A percentile compares a stretch with the other conserved stretches of the same genome.
Evolutionary conservation across 2,888 invertebrate genomes (phyloP).

Genomic region (Pollenia labialis): DNA sequence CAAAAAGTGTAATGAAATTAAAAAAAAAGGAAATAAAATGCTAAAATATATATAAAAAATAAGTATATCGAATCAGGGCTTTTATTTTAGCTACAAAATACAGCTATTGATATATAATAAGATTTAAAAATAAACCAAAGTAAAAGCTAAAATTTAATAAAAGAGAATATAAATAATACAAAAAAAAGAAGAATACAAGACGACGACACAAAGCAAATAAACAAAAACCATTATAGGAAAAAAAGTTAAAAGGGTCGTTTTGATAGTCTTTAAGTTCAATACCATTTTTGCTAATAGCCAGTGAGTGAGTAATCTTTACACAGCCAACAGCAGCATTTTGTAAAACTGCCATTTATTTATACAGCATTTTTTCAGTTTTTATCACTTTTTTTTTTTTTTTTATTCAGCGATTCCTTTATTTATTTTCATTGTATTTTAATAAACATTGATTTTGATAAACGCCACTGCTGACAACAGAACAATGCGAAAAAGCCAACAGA

Average conservation of each 20-base stretch:
- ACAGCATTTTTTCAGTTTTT: not conserved
- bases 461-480: constrained; percentile 43
- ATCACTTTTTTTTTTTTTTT: not conserved
- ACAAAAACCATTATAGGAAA: constrained; percentile 1
- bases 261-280: constrained; percentile 66
- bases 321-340: constrained; percentile 32
- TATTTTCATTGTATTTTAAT: constrained; percentile 67
- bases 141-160: constrained; percentile 45
- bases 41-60: not conserved
- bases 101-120: constrained; percentile 65
- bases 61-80: not conserved
- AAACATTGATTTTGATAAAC: constrained; percentile 69
- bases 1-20: constrained; percentile 35
- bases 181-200: not conserved
- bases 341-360: constrained; percentile 47
- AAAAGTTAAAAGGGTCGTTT: constrained; percentile 35
- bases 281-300: constrained; percentile 64
- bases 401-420: constrained; percentile 41
- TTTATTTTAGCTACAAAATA: constrained; percentile 18
- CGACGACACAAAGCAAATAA: constrained; percentile 15
- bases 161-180: constrained; percentile 8
- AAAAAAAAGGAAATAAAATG: not conserved
- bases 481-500: constrained; percentile 28
- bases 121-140: constrained; percentile 63
- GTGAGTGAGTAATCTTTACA: constrained; percentile 44